Evolutionary conservation across 2,113 vertebrate genomes (phyloP), one percentile per base, ranked within the genome.

Genomic region (Festucalex cinctus): DNA sequence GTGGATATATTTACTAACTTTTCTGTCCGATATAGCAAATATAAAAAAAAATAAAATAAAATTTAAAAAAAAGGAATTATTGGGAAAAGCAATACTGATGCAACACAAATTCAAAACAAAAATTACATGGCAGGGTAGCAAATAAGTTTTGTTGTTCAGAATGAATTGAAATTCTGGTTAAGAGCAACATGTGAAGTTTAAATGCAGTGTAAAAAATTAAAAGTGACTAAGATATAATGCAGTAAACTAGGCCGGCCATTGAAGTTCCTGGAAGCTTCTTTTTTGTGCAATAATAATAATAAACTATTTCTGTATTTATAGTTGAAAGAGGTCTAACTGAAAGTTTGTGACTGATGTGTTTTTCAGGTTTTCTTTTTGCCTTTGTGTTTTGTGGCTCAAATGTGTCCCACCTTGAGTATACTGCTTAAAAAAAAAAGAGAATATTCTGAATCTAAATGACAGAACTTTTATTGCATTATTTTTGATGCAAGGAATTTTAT

Each of bases 211-310:
- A 44, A 17, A 37, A 48, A 6, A 32, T 32, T 2, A 32, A 32
- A 32, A 32, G 28, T 20, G 58, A 61, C 19, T 61, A 63, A 14
- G 22, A 32, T 16, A 46, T 6, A 70, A 66, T 80, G 69, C 75
- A 80, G 77, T 78, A 73, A n/a, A 43, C 8, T 7, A 80, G 63
- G 61, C 71, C 72, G 67, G 68, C 68, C 39, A 58, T 68, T 73
- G 75, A 79, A 71, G 79, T 69, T 80, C 9, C 44, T 44, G 26
- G 12, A 68, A 64, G 76, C 80, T 71, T 88, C 75, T 79, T 1
- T 69, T 76, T 70, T 82, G 84, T 88, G 87, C 85, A 90, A 90
- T 90, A 86, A 83, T 78, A 48, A 48, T n/a, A 48, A 48, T 10
- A 6, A 28, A 20, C 8, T 48, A 48, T 48, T 20, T 20, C 26